Evolutionary conservation across 2,113 vertebrate genomes (phyloP).

Genomic region (Mirounga angustirostris): DNA sequence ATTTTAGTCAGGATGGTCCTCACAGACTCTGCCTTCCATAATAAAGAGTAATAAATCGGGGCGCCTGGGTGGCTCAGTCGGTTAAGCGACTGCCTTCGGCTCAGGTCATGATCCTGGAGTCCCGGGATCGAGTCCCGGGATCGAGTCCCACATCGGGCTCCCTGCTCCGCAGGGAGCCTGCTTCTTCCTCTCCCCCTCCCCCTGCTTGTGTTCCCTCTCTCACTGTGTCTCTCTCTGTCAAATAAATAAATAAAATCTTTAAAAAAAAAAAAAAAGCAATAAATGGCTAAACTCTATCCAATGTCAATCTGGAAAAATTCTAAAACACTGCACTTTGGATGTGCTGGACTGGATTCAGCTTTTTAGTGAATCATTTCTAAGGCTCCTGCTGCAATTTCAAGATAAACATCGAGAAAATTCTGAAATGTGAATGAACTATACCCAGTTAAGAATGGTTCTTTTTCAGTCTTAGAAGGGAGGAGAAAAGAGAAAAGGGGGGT

Average conservation of each 20-base stretch:
- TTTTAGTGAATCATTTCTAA: slow-evolving; percentile 47
- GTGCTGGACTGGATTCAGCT: background rate
- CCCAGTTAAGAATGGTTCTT: background rate
- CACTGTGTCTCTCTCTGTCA: too few species aligned
- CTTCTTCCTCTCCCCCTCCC: too few species aligned
- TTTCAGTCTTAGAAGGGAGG: background rate
- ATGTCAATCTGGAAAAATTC: background rate
- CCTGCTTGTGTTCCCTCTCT: too few species aligned
- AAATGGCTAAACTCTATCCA: slow-evolving; percentile 11
- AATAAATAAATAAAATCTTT: too few species aligned
- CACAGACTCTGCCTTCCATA: slow-evolving; percentile 1
- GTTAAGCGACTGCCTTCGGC: too few species aligned
- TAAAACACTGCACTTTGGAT: background rate
- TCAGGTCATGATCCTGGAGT: too few species aligned
- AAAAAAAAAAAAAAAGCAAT: too few species aligned
- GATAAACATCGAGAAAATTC: slow-evolving; percentile 37
- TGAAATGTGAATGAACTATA: background rate
- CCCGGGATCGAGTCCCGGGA: too few species aligned
- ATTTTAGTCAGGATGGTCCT: slow-evolving; percentile 66
- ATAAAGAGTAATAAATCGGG: slow-evolving; percentile 35
- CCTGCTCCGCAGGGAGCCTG: too few species aligned
- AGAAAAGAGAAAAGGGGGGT: background rate
- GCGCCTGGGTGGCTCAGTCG: too few species aligned
- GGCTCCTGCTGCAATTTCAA: background rate
- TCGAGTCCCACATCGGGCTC: too few species aligned